Evolutionary conservation across 2,113 vertebrate genomes (phyloP), one percentile per base, ranked within the genome.

Genomic region (Rhagologus leucostigma): DNA sequence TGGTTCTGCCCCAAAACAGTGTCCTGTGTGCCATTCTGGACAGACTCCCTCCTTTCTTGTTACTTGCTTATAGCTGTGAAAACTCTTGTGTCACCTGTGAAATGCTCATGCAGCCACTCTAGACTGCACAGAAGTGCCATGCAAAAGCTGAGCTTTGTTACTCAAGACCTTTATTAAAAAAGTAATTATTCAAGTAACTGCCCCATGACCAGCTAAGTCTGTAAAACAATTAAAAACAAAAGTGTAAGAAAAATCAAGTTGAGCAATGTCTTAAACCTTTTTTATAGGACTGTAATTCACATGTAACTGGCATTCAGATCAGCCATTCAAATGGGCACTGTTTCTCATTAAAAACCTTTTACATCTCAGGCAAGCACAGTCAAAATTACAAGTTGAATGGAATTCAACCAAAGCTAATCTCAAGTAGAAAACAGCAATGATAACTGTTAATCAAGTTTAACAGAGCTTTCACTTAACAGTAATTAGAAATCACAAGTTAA

Each of bases 261-360:
- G 76, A n/a, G 32, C 6, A 83, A 73, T 44, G 32, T 60, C 63
- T 80, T 76, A 41, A 59, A 69, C 2, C 2, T 68, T 55, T 67
- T 75, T n/a, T 64, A 6, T 60, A 39, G 46, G 53, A 55, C 14
- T 68, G 7, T 49, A 56, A 44, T 32, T 67, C 23, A 15, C 21
- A 39, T 56, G 3, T 44, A 82, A 35, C 55, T 60, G 39, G 21
- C 44, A 49, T 62, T 86, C 35, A 44, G 65, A 59, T 67, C 33
- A 94, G 37, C n/a, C 60, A 70, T 57, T 88, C 47, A 63, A 13
- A n/a, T 1, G 1, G 3, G 3, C 0, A 0, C 7, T 42, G 79
- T n/a, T 35, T 50, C n/a, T 63, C 42, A 24, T 19, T 83, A 37
- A 75, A 65, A 64, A 47, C 3, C 64, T 56, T 27, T 10, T 44